Conservation (phyloP, 2,888 invertebrate species). For the Phragmatobia fuliginosa region DNA sequence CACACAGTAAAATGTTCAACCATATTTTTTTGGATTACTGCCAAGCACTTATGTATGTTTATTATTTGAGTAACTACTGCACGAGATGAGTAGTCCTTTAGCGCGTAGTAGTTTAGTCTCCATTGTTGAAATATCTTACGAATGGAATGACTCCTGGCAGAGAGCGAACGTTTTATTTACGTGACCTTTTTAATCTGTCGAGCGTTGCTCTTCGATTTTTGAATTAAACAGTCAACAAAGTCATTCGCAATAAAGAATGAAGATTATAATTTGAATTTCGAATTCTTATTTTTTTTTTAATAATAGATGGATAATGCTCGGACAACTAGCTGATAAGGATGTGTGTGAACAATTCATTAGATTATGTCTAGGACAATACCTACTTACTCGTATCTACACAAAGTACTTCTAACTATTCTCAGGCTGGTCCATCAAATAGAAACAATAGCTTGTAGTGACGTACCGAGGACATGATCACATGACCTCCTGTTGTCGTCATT, state of each 20-base stretch:
- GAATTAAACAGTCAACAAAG: slow-evolving; percentile 2
- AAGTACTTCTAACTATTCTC: background rate
- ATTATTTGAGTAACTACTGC: slow-evolving; percentile 38
- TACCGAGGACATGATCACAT: background rate
- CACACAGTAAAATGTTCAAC: slow-evolving; percentile 55
- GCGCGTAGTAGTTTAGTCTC: background rate
- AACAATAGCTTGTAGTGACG: background rate
- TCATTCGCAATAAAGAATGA: background rate
- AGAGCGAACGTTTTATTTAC: background rate
- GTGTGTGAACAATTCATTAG: background rate
- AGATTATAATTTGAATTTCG: background rate
- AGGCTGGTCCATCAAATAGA: background rate
- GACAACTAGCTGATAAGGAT: background rate
- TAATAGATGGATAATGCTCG: background rate
- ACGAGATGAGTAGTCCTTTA: slow-evolving; percentile 34
- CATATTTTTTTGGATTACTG: slow-evolving; percentile 48
- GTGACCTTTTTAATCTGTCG: slow-evolving; percentile 25
- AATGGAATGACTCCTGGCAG: slow-evolving; percentile 15
- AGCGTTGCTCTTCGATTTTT: slow-evolving; percentile 16
- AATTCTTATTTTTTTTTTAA: background rate
- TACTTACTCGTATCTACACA: background rate
- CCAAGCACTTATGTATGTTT: slow-evolving; percentile 43
- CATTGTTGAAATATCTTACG: slow-evolving; percentile 40
- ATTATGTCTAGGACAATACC: background rate
- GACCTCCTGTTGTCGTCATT: background rate